Percentiles rank a stretch among this genome's conserved stretches.
Conservation (phyloP, 2,797 vertebrate genomes). For the Astyanax mexicanus region DNA sequence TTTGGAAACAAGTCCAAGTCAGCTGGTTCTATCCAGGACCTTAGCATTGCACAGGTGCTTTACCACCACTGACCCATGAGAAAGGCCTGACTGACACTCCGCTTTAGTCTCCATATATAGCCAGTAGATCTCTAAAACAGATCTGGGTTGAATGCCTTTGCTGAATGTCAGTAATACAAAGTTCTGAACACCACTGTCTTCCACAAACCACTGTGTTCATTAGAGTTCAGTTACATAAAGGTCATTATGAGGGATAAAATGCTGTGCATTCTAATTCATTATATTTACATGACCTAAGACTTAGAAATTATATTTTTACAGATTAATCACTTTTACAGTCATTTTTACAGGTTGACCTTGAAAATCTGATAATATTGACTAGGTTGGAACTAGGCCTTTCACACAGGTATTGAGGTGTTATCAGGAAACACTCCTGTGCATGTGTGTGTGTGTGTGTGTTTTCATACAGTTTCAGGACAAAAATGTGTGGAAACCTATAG, state of each 20-base stretch:
- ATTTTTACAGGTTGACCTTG: too few relatives aligned
- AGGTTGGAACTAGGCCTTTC: neutral
- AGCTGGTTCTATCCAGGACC: neutral
- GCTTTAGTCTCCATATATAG: slow-evolving; percentile 11
- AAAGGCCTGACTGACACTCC: neutral
- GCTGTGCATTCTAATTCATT: too few relatives aligned
- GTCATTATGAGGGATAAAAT: too few relatives aligned
- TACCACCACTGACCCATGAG: neutral
- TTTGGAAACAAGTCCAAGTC: slow-evolving; percentile 23
- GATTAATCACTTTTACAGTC: too few relatives aligned
- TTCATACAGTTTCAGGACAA: neutral
- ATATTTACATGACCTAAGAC: too few relatives aligned
- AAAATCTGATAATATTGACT: neutral
- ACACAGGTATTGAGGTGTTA: neutral
- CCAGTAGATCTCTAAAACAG: neutral
- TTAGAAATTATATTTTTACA: too few relatives aligned
- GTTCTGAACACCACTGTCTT: neutral
- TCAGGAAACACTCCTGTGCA: slow-evolving; percentile 16
- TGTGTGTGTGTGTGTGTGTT: neutral
- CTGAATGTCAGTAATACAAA: neutral
- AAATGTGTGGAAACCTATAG: neutral
- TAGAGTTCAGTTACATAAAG: too few relatives aligned
- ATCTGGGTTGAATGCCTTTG: slow-evolving; percentile 2
- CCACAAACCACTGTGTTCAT: neutral
- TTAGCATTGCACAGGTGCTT: slow-evolving; percentile 14